Evolutionary conservation across 1,140 invertebrate genomes (phyloP), one percentile per base, ranked within the genome.

Genomic region (Cryptotermes secundus): DNA sequence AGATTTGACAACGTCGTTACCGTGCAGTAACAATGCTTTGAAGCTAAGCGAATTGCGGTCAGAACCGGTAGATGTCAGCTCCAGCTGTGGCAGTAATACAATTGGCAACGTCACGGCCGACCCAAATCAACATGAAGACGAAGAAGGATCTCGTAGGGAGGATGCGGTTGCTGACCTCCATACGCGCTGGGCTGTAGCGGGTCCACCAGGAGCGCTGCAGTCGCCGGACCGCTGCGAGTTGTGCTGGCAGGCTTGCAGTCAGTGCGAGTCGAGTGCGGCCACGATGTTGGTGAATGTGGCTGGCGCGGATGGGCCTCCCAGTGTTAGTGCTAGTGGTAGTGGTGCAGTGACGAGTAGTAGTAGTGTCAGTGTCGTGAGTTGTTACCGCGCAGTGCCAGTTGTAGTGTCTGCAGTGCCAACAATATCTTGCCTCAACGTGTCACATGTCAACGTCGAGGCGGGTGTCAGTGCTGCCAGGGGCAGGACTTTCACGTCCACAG

Each of bases 401-500:
- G 86, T 85, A 36, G 85, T 86, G 35, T 83, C 85, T 24, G 84
- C 86, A 80, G 85, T 86, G 83, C 86, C 86, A 34, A 86, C 45
- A n/a, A 85, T 86, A 22, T 79, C 81, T 72, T 87, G 86, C 83
- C 81, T 85, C 34, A 84, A 83, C 81, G 85, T 72, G 59, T 72
- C 59, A 26, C 26, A 72, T 31, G 59, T 72, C 26, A 26, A n/a
- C 7, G 35, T 45, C 42, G 31, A 36, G 19, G 31, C 80, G 35
- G 34, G 81, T 82, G 81, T 49, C 83, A 31, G 80, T 42, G 84
- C 31, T 36, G 36, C 16, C 81, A 34, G 84, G n/a, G n/a, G 83
- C 34, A 83, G 87, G 80, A 88, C 87, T 16, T 87, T 88, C 86
- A 88, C 87, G 81, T 89, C 88, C 22, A 89, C 89, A 4, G 89